Conservation (phyloP, 2,113 vertebrate species). For the Grammomys dolichurus region DNA sequence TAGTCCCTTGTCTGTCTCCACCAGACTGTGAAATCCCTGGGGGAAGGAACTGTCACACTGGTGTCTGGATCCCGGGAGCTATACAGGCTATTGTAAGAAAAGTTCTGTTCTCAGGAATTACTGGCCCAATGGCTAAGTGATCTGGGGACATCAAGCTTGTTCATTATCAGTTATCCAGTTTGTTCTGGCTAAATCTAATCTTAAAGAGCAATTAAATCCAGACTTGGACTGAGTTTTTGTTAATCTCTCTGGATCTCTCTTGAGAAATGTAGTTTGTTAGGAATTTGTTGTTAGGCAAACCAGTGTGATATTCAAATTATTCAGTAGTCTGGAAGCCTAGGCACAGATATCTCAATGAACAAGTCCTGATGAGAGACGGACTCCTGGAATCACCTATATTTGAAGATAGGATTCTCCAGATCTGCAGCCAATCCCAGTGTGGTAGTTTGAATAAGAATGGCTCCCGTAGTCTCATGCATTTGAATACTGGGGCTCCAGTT, state of each 20-base stretch:
- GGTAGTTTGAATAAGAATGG: neutral
- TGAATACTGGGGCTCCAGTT: neutral
- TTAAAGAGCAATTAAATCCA: neutral
- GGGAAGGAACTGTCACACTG: neutral
- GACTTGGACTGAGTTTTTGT: neutral
- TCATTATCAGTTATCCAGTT: neutral
- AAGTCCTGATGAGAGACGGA: rapidly evolving
- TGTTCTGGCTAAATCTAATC: neutral
- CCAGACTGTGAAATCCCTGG: neutral
- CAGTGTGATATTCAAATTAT: neutral
- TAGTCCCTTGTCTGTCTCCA: neutral
- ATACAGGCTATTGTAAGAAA: rapidly evolving
- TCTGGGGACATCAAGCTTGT: neutral
- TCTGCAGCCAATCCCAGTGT: neutral
- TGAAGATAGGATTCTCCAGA: neutral
- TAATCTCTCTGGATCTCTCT: neutral
- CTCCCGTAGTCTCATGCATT: neutral
- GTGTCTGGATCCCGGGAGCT: neutral
- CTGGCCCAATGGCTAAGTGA: rapidly evolving
- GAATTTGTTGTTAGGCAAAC: neutral
- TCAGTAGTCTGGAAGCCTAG: neutral
- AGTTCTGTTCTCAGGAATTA: rapidly evolving
- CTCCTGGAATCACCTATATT: neutral
- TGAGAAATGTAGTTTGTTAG: neutral
- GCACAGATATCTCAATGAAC: neutral